Conservation (phyloP, 2,113 vertebrate genomes). For the Tympanuchus pallidicinctus region DNA sequence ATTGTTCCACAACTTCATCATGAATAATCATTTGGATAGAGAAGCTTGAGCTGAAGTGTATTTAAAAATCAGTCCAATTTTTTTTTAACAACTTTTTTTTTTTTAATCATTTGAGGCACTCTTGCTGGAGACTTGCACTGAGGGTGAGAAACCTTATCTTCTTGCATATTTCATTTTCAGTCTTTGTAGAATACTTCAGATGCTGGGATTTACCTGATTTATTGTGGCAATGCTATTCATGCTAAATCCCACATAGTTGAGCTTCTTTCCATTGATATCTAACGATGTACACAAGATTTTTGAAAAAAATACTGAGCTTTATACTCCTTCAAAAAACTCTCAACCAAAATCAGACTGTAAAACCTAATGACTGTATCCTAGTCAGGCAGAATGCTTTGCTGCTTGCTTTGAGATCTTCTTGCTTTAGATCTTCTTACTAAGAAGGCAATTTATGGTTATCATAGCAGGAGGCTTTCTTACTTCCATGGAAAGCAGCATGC, state of each 20-base stretch:
- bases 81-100: background rate
- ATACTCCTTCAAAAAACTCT: background rate
- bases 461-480: background rate
- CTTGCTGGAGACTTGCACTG: constrained; percentile 27
- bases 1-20: background rate
- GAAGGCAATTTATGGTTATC: background rate
- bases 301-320: background rate
- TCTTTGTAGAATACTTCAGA: background rate
- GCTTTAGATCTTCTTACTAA: background rate
- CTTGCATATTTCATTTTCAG: background rate
- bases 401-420: background rate
- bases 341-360: background rate
- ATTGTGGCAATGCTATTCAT: background rate
- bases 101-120: constrained; percentile 13
- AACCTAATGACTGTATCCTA: background rate
- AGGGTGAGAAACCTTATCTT: constrained; percentile 14
- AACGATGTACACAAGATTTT: background rate
- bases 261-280: background rate
- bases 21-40: constrained; percentile 37
- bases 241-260: background rate
- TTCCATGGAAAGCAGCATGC: constrained; percentile 2
- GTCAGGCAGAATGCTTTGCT: background rate
- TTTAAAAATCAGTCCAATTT: constrained; percentile 54
- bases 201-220: background rate
- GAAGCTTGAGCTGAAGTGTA: constrained; percentile 11